Conservation (phyloP, 2,797 vertebrate genomes). For the Gallinago stenura region DNA sequence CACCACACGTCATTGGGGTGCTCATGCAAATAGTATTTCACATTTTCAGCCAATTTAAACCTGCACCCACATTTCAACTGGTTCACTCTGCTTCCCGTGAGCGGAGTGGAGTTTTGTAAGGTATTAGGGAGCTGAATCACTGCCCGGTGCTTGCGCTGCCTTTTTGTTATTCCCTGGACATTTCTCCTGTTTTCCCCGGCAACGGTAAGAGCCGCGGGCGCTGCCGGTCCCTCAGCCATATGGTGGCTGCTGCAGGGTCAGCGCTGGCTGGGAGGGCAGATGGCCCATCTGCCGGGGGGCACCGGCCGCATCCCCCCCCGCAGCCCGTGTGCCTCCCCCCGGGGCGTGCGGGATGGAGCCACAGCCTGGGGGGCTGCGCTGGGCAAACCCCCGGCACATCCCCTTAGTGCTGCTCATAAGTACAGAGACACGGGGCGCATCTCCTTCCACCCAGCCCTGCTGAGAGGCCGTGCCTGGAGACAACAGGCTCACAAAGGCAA, state of each 20-base stretch:
- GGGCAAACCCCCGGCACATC: background rate
- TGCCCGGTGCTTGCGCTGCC: background rate
- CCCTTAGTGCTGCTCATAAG: background rate
- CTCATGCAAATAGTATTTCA: background rate
- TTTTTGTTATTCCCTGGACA: background rate
- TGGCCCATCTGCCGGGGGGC: constrained; percentile 44
- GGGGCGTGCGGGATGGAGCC: background rate
- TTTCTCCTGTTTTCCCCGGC: background rate
- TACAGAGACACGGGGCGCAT: accelerated
- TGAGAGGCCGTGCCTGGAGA: background rate
- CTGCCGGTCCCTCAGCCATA: background rate
- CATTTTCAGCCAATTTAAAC: background rate
- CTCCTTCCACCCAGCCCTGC: background rate
- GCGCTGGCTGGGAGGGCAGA: constrained; percentile 31
- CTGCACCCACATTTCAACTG: background rate
- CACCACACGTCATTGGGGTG: accelerated
- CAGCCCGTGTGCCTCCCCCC: background rate
- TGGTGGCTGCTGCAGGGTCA: background rate
- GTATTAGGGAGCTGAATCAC: background rate
- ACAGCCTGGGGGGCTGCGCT: background rate
- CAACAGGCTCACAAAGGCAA: background rate
- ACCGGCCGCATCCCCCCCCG: background rate
- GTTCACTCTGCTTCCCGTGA: background rate
- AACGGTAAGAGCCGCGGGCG: background rate
- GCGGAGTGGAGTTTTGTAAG: background rate